These are phyloP conservation scores for Drepanosiphum platanoidis DNA, from an alignment of 2,888 invertebrate species.

Conservation along the genomic window DNA sequence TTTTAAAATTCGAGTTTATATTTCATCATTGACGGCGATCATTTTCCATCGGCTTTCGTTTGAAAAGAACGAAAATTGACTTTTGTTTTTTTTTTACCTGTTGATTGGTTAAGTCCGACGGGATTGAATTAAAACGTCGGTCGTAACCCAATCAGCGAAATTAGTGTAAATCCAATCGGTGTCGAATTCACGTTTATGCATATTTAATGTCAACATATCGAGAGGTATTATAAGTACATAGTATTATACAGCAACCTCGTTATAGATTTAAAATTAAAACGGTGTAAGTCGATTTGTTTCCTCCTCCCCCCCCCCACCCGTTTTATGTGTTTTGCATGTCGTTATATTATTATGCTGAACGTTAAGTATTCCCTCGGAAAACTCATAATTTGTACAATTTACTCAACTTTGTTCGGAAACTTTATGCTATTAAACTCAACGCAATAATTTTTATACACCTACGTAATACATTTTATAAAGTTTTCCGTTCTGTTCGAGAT, in stretches of 20 bases:
- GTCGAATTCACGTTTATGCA: not conserved
- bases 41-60: too few species aligned
- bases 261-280: too few species aligned
- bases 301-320: not conserved
- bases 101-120: not conserved
- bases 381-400: not conserved
- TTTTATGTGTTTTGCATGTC: not conserved
- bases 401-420: conserved; percentile 1
- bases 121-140: not conserved
- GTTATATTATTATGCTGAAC: not conserved
- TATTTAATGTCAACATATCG: not conserved
- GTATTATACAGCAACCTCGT: not conserved
- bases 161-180: not conserved
- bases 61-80: too few species aligned
- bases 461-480: not conserved
- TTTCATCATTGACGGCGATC: too few species aligned
- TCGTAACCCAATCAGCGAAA: not conserved
- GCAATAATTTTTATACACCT: not conserved
- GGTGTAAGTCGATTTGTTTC: not conserved
- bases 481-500: not conserved
- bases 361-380: not conserved
- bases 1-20: too few species aligned
- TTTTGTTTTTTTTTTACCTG: not conserved
- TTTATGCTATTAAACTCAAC: not conserved
- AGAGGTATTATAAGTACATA: too few species aligned